Evolutionary conservation across 1,140 invertebrate genomes (phyloP), one percentile per base, ranked within the genome.

Genomic region (Chionoecetes opilio): DNA sequence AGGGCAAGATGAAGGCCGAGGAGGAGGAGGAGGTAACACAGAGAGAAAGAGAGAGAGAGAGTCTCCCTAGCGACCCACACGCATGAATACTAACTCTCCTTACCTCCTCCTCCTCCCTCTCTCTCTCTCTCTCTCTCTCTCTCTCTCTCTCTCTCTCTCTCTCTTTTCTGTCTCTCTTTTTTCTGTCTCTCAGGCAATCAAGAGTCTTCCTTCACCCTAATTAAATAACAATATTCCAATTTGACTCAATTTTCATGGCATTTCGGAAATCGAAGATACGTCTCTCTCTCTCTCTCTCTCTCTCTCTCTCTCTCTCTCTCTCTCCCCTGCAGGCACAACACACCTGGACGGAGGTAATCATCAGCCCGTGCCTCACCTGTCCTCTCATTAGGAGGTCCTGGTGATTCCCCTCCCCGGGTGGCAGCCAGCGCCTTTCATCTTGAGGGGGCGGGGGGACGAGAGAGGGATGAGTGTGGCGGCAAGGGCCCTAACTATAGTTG

Each of bases 31-130:
- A 88, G 86, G 26, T 9, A 88, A 32, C 5, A 32, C 9, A 89
- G 87, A 46, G 87, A 89, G 87, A 86, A 29, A 86, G 84, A 86
- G 29, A 86, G 29, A 86, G 29, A 32, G 29, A 32, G 84, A 32
- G 2, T 84, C 21, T 34, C 37, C 32, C 63, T 75, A 75, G 63
- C 63, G 63, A n/a, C 63, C n/a, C 26, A 75, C 63, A 75, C 63
- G n/a, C 63, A 75, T 75, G 63, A 75, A 75, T 75, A 75, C 63
- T 75, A 75, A 75, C 21, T n/a, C 21, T n/a, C 5, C 14, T 8
- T 14, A 8, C 5, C 41, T 8, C 14, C 41, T 46, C 41, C 14
- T 14, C 14, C 41, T 46, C 41, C 14, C 41, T 46, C 41, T 46
- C 41, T 21, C 21, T 21, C 63, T 63, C 53, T 63, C 53, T 63